These are phyloP conservation scores for Chlorodrepanis virens DNA, from an alignment of 2,113 vertebrate species.

Conservation along the genomic window DNA sequence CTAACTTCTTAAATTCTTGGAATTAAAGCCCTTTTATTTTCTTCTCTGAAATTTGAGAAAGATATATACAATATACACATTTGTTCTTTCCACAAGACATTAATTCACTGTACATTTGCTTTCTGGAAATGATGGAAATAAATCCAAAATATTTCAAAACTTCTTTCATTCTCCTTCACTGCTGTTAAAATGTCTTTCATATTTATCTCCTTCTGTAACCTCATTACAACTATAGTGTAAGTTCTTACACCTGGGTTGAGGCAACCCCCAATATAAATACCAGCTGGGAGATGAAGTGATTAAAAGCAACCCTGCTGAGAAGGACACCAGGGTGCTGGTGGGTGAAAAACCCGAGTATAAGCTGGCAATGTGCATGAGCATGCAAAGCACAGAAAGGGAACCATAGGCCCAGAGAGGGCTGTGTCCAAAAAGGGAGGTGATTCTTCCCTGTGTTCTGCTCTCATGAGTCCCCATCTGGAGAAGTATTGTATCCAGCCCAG, in stretches of 20 bases:
- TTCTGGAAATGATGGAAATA: not conserved
- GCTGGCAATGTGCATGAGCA: rapidly evolving
- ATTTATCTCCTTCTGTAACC: not conserved
- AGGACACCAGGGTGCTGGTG: not conserved
- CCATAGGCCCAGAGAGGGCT: not conserved
- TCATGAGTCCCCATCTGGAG: not conserved
- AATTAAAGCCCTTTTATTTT: not conserved
- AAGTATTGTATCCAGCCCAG: not conserved
- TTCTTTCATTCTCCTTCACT: not conserved
- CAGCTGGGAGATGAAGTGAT: not conserved
- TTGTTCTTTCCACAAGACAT: not conserved
- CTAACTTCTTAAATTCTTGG: not conserved
- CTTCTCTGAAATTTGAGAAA: not conserved
- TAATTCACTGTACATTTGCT: rapidly evolving
- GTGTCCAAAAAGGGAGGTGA: not conserved
- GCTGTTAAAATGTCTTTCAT: not conserved
- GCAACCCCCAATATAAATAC: not conserved
- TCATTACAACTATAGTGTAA: not conserved
- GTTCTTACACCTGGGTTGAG: not conserved
- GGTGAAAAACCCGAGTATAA: not conserved
- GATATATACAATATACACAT: not conserved
- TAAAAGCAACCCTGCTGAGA: not conserved
- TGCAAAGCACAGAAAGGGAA: not conserved
- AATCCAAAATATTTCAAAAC: not conserved
- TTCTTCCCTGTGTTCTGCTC: not conserved